These are phyloP conservation scores for Amblyjoppa proteus DNA, from an alignment of 2,888 invertebrate species.

Conservation along the genomic window DNA sequence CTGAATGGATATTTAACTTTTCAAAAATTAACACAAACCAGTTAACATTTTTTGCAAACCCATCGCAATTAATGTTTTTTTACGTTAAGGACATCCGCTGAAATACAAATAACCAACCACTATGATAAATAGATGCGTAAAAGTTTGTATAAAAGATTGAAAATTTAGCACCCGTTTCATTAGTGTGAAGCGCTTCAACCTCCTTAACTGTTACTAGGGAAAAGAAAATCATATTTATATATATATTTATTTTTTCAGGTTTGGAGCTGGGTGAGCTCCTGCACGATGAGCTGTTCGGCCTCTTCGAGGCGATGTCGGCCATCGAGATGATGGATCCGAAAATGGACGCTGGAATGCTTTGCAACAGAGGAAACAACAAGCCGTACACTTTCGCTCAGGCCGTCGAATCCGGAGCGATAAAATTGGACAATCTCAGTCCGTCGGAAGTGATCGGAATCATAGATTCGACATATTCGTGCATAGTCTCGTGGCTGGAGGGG, in stretches of 20 bases:
- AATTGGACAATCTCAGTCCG: constrained; percentile 91
- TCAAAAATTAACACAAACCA: too few relatives aligned
- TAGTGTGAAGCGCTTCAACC: too few relatives aligned
- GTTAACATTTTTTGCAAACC: too few relatives aligned
- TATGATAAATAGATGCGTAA: too few relatives aligned
- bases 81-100: too few relatives aligned
- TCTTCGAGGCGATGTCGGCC: constrained; percentile 99
- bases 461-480: constrained; percentile 96
- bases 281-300: constrained; percentile 95
- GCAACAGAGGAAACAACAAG: constrained; percentile 94
- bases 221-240: too few relatives aligned
- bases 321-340: constrained; percentile 99
- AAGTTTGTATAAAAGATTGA: too few relatives aligned
- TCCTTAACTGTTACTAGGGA: too few relatives aligned
- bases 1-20: too few relatives aligned
- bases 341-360: constrained; percentile 99
- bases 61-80: too few relatives aligned
- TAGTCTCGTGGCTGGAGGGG: constrained; percentile 99
- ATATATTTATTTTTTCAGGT: constrained; percentile 85
- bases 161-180: too few relatives aligned
- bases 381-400: constrained; percentile 95
- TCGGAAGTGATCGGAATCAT: constrained; percentile 96
- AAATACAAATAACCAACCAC: too few relatives aligned
- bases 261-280: constrained; percentile 95
- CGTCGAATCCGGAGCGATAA: constrained; percentile 92